Evolutionary conservation across 2,113 vertebrate species (phyloP).

Genomic region (Pelobates fuscus): DNA sequence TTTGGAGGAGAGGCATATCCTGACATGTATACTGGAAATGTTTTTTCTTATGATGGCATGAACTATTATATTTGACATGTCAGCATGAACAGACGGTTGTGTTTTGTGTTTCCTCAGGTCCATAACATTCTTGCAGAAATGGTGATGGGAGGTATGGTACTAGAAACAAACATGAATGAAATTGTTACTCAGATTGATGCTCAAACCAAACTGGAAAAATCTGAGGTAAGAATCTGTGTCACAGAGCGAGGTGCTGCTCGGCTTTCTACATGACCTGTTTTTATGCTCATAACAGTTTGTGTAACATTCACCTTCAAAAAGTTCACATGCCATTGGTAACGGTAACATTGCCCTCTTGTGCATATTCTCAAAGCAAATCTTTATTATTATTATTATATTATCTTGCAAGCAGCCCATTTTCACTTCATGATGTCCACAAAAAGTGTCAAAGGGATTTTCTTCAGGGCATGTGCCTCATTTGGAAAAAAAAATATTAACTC

Average conservation of each 20-base stretch:
- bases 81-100: too few relatives aligned
- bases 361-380: not conserved
- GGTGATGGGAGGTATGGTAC: conserved; percentile 99
- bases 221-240: conserved; percentile 82
- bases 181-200: conserved; percentile 97
- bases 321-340: not conserved
- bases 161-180: conserved; percentile 99
- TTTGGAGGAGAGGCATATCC: too few relatives aligned
- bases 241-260: not conserved
- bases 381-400: too few relatives aligned
- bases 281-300: not conserved
- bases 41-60: too few relatives aligned
- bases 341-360: not conserved
- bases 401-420: too few relatives aligned
- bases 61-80: too few relatives aligned
- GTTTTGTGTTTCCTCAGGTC: conserved; percentile 68
- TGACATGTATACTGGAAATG: too few relatives aligned
- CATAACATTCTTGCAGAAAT: conserved; percentile 98
- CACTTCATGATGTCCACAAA: too few relatives aligned
- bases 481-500: too few relatives aligned
- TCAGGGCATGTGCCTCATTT: too few relatives aligned
- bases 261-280: not conserved
- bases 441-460: too few relatives aligned
- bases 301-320: not conserved
- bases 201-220: conserved; percentile 98